Evolutionary conservation across 2,797 vertebrate genomes (phyloP).

Genomic region (Salmo trutta): DNA sequence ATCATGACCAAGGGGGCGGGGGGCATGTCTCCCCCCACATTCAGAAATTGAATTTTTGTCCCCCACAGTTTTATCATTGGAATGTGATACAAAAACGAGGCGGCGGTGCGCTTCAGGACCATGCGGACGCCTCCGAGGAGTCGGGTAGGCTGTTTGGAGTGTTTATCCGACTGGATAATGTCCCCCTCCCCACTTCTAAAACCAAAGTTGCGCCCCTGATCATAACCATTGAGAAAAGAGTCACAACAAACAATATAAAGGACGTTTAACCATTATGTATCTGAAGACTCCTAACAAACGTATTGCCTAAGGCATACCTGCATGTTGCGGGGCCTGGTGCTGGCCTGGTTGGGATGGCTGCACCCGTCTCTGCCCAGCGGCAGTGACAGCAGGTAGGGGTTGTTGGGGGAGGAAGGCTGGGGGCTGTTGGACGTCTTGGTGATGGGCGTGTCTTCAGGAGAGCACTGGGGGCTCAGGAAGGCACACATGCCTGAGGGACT

Average conservation of each 20-base stretch:
- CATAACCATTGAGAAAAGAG: background rate
- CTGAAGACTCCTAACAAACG: background rate
- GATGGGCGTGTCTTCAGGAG: constrained; percentile 88
- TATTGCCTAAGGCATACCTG: constrained; percentile 74
- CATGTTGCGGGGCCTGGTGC: constrained; percentile 73
- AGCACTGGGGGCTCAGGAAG: constrained; percentile 94
- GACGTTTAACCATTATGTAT: background rate
- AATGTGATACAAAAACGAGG: no score
- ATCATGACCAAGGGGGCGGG: background rate
- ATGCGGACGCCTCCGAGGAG: no score
- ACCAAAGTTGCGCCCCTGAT: background rate
- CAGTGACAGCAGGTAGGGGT: constrained; percentile 83
- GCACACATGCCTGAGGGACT: constrained; percentile 80
- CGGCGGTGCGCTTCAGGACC: no score
- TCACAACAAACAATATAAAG: background rate
- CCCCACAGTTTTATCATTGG: no score
- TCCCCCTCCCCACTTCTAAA: no score
- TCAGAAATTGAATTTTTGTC: no score
- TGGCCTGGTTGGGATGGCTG: constrained; percentile 66
- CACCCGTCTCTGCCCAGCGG: constrained; percentile 78
- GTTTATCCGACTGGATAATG: no score
- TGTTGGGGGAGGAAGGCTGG: constrained; percentile 88
- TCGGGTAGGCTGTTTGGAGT: no score
- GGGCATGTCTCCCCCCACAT: no score
- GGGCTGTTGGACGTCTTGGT: constrained; percentile 83